Evolutionary conservation across 2,797 vertebrate genomes (phyloP).

Genomic region (Fratercula arctica): DNA sequence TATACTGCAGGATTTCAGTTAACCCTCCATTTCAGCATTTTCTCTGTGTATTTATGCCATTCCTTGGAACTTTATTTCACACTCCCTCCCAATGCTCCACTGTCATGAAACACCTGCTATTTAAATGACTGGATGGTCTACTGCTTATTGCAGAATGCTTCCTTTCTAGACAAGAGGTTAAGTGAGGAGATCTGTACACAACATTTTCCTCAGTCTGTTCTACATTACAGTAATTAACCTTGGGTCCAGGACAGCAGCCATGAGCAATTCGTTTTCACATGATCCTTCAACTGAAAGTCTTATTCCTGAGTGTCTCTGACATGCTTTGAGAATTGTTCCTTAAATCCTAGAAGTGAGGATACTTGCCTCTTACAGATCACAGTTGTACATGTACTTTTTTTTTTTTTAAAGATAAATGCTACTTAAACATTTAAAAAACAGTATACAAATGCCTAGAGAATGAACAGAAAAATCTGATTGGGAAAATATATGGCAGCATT

Average conservation of each 20-base stretch:
- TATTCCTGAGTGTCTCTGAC: background rate
- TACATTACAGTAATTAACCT: conserved; percentile 10
- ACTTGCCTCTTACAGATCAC: background rate
- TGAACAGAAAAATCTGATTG: background rate
- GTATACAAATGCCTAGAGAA: background rate
- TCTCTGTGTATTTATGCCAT: background rate
- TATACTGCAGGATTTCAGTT: background rate
- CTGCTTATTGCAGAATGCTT: background rate
- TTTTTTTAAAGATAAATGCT: background rate
- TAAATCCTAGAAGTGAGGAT: background rate
- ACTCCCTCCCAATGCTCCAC: background rate
- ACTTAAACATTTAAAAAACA: background rate
- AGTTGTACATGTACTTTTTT: background rate
- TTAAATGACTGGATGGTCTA: background rate
- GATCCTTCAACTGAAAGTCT: background rate
- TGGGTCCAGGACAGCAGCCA: background rate
- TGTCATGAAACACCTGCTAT: background rate
- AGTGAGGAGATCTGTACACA: background rate
- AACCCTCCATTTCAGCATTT: background rate
- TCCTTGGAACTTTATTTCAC: background rate
- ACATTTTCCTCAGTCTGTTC: background rate
- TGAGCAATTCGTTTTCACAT: background rate
- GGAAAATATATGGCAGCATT: background rate
- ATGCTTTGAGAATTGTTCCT: background rate
- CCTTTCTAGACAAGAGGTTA: background rate